Percentiles rank a stretch among this genome's conserved stretches.
Conservation (phyloP, 2,888 invertebrate species). For the Xestoiulus laeticollis region DNA sequence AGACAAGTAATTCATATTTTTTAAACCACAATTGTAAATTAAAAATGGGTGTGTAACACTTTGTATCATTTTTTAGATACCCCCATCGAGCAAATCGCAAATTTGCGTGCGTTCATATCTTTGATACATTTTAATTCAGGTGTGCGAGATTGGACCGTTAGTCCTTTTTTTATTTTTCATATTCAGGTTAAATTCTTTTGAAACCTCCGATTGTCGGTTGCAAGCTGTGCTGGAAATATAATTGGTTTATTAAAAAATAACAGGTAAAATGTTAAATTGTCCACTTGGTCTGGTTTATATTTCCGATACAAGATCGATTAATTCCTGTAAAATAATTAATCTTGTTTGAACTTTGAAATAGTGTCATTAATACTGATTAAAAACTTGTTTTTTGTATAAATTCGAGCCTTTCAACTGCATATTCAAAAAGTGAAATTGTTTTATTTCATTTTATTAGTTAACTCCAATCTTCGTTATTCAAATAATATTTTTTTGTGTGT, state of each 20-base stretch:
- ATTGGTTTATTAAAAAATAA: background rate
- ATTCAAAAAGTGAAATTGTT: background rate
- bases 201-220: background rate
- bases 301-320: background rate
- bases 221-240: background rate
- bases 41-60: too few relatives aligned
- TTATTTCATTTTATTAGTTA: background rate
- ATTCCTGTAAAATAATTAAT: background rate
- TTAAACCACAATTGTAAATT: too few relatives aligned
- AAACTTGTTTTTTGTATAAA: background rate
- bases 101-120: background rate
- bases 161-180: background rate
- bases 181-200: slow-evolving; percentile 18
- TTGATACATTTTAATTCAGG: background rate
- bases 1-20: too few relatives aligned
- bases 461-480: background rate
- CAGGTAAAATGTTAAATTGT: background rate
- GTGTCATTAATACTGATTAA: background rate
- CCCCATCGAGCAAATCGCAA: background rate
- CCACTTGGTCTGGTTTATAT: background rate
- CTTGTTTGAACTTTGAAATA: background rate
- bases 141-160: background rate
- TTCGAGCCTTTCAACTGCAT: background rate
- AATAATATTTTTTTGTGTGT: background rate
- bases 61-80: too few relatives aligned